These are phyloP conservation scores for Aphelocoma coerulescens DNA, from an alignment of 2,113 vertebrate species.

Conservation along the genomic window DNA sequence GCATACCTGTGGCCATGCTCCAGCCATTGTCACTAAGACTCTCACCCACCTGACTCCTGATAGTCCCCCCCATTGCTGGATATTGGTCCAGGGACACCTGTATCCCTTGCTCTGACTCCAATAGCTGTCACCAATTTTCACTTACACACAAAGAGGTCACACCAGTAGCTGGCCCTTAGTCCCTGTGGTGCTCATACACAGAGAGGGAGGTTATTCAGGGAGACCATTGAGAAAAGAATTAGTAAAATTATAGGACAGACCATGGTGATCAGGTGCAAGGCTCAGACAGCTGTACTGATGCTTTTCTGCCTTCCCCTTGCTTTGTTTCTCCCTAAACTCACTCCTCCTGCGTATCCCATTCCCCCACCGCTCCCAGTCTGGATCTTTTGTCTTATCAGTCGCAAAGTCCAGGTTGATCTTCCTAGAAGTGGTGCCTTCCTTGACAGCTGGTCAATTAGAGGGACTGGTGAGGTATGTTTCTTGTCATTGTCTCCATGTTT, in stretches of 20 bases:
- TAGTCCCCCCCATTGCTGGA: neutral
- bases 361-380: fast-evolving
- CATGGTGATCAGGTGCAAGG: fast-evolving
- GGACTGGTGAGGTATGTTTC: neutral
- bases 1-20: neutral
- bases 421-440: neutral
- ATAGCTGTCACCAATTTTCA: neutral
- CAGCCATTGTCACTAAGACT: fast-evolving
- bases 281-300: neutral
- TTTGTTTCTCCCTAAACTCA: neutral
- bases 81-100: neutral
- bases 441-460: neutral
- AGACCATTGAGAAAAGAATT: neutral
- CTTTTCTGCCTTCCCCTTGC: neutral
- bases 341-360: neutral
- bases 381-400: neutral
- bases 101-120: neutral
- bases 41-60: fast-evolving
- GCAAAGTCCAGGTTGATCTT: neutral
- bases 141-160: neutral
- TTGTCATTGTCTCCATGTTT: fast-evolving
- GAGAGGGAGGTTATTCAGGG: neutral
- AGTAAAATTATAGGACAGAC: neutral
- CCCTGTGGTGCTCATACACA: neutral
- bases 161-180: neutral